These are phyloP conservation scores for Grantiella picta DNA, from an alignment of 2,113 vertebrate species.

Conservation along the genomic window DNA sequence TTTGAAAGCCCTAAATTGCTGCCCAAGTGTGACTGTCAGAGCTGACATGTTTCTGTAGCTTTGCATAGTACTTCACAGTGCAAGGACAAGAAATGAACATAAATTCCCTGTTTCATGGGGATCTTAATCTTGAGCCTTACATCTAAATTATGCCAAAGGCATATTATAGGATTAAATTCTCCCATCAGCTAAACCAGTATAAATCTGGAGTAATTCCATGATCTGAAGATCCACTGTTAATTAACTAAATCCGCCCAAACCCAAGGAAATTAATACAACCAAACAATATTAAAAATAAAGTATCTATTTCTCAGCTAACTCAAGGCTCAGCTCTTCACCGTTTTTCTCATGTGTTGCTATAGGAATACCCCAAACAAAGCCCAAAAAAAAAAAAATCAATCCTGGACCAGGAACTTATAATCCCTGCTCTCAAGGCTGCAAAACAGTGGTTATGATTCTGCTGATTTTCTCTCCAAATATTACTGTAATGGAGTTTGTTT, in stretches of 20 bases:
- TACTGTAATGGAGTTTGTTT: not conserved
- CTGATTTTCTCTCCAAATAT: not conserved
- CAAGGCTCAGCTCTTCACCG: not conserved
- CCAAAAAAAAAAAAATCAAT: not conserved
- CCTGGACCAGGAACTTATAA: not conserved
- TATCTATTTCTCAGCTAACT: not conserved
- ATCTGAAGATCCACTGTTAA: not conserved
- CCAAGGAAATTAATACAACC: not conserved
- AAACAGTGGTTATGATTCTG: not conserved
- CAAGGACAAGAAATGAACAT: not conserved
- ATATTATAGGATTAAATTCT: constrained; percentile 42
- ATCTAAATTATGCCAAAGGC: constrained; percentile 12
- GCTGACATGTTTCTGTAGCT: not conserved
- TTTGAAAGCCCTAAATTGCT: not conserved
- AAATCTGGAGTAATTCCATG: not conserved
- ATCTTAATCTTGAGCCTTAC: constrained; percentile 9
- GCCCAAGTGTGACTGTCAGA: not conserved
- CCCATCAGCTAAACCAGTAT: not conserved
- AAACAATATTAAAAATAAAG: not conserved
- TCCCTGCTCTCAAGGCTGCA: not conserved
- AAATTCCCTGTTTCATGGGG: not conserved
- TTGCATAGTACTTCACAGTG: not conserved
- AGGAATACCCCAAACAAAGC: not conserved
- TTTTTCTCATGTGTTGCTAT: not conserved
- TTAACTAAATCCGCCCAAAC: not conserved